These are phyloP conservation scores for Xylota segnis DNA, from an alignment of 2,888 invertebrate genomes.

Conservation along the genomic window DNA sequence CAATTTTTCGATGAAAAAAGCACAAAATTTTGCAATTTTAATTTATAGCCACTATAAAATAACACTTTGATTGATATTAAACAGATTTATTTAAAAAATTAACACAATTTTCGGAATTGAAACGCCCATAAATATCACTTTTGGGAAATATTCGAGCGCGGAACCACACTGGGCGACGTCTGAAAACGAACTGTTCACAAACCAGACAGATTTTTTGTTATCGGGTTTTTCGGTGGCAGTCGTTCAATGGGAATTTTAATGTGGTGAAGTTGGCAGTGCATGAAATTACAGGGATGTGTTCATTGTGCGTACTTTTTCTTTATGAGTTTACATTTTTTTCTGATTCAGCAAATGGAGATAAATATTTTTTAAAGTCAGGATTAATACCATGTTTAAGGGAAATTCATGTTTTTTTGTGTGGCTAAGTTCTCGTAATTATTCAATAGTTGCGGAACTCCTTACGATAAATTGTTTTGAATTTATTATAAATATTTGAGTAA, in stretches of 20 bases:
- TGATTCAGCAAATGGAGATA: no score
- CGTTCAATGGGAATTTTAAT: constrained; percentile 33
- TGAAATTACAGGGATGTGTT: neutral
- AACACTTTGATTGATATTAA: constrained; percentile 20
- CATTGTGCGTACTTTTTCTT: neutral
- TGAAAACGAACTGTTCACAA: constrained; percentile 74
- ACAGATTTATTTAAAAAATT: constrained; percentile 16
- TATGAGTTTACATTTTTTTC: no score
- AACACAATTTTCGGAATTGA: constrained; percentile 34
- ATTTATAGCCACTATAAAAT: constrained; percentile 13
- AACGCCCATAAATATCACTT: constrained; percentile 67
- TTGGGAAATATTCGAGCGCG: constrained; percentile 14
- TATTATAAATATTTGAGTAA: no score
- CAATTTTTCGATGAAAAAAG: constrained; percentile 53
- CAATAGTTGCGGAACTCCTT: no score
- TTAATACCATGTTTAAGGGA: no score
- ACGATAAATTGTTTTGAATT: no score
- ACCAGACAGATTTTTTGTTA: constrained; percentile 69
- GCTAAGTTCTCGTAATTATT: no score
- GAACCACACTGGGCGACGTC: constrained; percentile 47
- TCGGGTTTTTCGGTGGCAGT: constrained; percentile 65
- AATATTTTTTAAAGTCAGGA: no score
- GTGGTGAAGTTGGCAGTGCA: constrained; percentile 46
- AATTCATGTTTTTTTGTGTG: no score
- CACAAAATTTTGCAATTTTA: constrained; percentile 36